These are phyloP conservation scores for Aelia acuminata DNA, from an alignment of 2,888 invertebrate species.

Conservation along the genomic window DNA sequence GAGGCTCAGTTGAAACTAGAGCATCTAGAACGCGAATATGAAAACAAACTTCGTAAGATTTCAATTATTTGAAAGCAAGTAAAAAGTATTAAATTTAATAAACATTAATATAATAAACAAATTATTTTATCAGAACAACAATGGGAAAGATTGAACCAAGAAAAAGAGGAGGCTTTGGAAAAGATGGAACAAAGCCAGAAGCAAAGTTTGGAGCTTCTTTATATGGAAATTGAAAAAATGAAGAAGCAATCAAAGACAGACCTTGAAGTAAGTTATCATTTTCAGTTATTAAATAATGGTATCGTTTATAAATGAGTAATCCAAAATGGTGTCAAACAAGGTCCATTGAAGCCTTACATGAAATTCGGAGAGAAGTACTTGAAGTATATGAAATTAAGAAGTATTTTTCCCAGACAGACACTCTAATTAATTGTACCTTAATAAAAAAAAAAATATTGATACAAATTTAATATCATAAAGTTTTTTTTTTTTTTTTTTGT, in stretches of 20 bases:
- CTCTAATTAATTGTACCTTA: too few relatives aligned
- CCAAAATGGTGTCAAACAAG: too few relatives aligned
- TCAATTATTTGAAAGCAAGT: not conserved
- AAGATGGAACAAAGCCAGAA: constrained; percentile 76
- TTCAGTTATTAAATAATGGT: not conserved
- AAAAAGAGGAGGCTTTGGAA: constrained; percentile 76
- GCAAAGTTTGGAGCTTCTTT: constrained; percentile 71
- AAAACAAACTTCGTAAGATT: constrained; percentile 71
- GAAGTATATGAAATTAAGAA: too few relatives aligned
- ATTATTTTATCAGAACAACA: constrained; percentile 73
- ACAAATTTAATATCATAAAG: too few relatives aligned
- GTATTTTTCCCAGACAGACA: too few relatives aligned
- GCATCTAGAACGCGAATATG: constrained; percentile 74
- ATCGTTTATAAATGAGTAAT: too few relatives aligned
- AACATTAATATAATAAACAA: not conserved
- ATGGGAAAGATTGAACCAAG: constrained; percentile 76
- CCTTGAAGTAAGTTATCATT: constrained; percentile 50
- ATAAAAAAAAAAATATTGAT: too few relatives aligned
- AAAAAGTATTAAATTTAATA: not conserved
- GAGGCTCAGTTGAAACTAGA: constrained; percentile 71
- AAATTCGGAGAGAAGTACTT: too few relatives aligned
- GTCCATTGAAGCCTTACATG: too few relatives aligned
- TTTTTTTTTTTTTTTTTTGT: too few relatives aligned
- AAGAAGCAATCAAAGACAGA: constrained; percentile 60
- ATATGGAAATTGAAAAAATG: constrained; percentile 69